A percentile compares a stretch with the other conserved stretches of the same genome.
These are phyloP conservation scores for Buteo buteo DNA, from an alignment of 2,113 vertebrate species.

Conservation along the genomic window DNA sequence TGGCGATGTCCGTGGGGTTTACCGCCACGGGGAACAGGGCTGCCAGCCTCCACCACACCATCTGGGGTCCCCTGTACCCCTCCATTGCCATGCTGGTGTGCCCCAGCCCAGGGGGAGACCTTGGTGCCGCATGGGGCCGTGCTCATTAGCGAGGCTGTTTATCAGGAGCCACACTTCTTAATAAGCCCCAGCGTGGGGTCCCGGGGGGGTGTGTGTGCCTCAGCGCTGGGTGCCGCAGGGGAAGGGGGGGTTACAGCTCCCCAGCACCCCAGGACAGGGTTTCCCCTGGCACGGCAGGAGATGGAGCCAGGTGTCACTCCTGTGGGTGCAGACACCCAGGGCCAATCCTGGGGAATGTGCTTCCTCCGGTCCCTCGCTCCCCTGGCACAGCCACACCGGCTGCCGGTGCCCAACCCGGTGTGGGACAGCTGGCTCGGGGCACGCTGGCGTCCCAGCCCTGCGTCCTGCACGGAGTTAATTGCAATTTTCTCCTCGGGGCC, in stretches of 20 bases:
- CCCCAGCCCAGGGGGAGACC: not conserved
- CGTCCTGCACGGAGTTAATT: constrained; percentile 27
- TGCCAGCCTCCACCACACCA: not conserved
- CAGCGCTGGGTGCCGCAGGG: not conserved
- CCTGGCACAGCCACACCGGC: not conserved
- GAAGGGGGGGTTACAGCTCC: not conserved
- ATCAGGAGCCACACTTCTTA: not conserved
- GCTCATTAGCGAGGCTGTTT: constrained; percentile 21
- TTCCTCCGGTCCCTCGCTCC: not conserved
- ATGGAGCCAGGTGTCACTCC: not conserved
- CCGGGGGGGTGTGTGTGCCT: not conserved
- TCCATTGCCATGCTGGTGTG: not conserved
- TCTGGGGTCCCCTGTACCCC: not conserved
- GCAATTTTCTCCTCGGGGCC: constrained; percentile 11
- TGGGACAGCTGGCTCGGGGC: not conserved
- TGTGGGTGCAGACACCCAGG: fast-evolving
- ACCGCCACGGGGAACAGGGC: not conserved
- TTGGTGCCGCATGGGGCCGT: fast-evolving
- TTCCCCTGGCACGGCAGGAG: not conserved
- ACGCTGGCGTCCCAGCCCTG: not conserved
- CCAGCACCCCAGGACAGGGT: not conserved
- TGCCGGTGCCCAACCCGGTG: not conserved
- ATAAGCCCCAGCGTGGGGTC: not conserved
- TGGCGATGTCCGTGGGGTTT: not conserved
- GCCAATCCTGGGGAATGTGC: fast-evolving